Conservation (phyloP, 2,888 invertebrate species). For the Ormyrus rosae region DNA sequence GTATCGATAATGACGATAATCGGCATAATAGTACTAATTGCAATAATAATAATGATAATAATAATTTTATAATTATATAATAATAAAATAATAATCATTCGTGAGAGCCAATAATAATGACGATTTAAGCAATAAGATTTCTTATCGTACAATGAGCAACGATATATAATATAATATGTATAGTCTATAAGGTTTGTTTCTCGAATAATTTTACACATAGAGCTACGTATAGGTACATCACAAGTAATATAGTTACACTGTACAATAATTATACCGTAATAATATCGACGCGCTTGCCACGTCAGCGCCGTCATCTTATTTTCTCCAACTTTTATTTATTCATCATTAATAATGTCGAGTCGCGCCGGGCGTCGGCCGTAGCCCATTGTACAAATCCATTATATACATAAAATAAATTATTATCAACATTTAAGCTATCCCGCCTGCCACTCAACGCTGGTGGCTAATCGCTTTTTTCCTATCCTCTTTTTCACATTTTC, state of each 20-base stretch:
- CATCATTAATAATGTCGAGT: constrained; percentile 51
- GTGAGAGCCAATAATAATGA: constrained; percentile 58
- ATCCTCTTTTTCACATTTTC: constrained; percentile 35
- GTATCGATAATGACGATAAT: constrained; percentile 57
- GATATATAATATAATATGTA: constrained; percentile 61
- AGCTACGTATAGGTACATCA: constrained; percentile 74
- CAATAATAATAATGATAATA: constrained; percentile 52
- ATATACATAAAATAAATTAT: constrained; percentile 76
- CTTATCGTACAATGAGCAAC: constrained; percentile 58
- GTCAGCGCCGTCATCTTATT: constrained; percentile 45
- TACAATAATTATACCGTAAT: constrained; percentile 69
- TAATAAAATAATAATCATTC: constrained; percentile 58
- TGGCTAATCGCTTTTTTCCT: constrained; percentile 52
- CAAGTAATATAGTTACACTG: constrained; percentile 76
- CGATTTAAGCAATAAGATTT: constrained; percentile 58
- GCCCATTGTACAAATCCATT: constrained; percentile 72
- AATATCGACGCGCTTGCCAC: constrained; percentile 66
- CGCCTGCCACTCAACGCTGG: constrained; percentile 62
- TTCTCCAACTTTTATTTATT: constrained; percentile 35
- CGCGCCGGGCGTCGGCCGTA: constrained; percentile 63
- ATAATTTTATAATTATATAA: constrained; percentile 56
- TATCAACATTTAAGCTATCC: constrained; percentile 74
- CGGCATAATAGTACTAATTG: constrained; percentile 59
- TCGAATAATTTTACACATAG: constrained; percentile 68
- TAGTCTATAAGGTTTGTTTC: constrained; percentile 58